A percentile compares a stretch with the other conserved stretches of the same genome.
These are phyloP conservation scores for Ernsta delagoae DNA, from an alignment of 2,888 invertebrate genomes.

Conservation along the genomic window DNA sequence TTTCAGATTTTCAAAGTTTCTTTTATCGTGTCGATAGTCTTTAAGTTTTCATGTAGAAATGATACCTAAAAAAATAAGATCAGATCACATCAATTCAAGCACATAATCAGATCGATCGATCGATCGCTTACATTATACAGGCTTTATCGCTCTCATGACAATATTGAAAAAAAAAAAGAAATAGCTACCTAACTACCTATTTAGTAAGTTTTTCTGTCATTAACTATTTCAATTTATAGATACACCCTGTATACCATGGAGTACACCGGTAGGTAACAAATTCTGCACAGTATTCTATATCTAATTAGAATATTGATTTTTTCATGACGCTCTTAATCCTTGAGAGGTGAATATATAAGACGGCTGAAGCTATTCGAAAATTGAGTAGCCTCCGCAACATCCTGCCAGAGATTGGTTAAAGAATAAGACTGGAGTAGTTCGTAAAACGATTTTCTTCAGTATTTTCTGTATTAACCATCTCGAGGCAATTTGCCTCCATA, in stretches of 20 bases:
- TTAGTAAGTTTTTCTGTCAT: no score
- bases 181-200: no score
- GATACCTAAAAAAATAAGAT: no score
- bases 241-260: conserved; percentile 17
- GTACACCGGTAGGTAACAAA: conserved; percentile 54
- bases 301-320: conserved; percentile 82
- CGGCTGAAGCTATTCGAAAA: conserved; percentile 43
- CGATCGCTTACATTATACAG: no score
- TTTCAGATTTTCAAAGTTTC: no score
- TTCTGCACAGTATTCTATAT: conserved; percentile 72
- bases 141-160: no score
- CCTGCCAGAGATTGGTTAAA: conserved; percentile 76
- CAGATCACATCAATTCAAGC: no score
- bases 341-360: conserved; percentile 70
- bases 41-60: no score
- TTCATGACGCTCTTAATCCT: conserved; percentile 68
- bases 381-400: conserved; percentile 78
- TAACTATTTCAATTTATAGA: not conserved
- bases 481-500: conserved; percentile 57
- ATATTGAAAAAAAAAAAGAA: no score
- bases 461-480: conserved; percentile 78
- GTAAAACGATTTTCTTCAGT: conserved; percentile 84
- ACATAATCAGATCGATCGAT: no score
- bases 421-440: conserved; percentile 84
- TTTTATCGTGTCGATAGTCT: no score